A percentile compares a stretch with the other conserved stretches of the same genome.
These are phyloP conservation scores for Onychomys arenicola DNA, from an alignment of 2,797 vertebrate species.

Conservation along the genomic window DNA sequence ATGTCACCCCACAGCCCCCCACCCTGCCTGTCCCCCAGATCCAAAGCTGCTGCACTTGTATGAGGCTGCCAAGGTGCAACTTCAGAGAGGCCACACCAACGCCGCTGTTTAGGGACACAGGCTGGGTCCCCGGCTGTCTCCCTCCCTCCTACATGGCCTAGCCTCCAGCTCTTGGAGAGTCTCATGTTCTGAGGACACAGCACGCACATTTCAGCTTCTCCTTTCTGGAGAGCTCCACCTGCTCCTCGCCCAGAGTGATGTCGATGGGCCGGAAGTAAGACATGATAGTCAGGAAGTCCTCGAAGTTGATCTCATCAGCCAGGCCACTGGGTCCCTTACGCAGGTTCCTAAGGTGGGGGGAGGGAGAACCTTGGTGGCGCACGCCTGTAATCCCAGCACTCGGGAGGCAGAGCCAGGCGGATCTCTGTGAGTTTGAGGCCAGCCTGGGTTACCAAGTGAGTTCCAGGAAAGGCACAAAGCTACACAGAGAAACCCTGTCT, in stretches of 20 bases:
- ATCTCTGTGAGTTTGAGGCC: too few species aligned
- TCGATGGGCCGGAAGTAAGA: conserved; percentile 94
- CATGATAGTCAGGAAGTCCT: conserved; percentile 97
- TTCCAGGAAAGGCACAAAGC: too few species aligned
- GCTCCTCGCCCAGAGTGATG: conserved; percentile 89
- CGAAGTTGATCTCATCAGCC: conserved; percentile 92
- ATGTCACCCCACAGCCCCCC: fast-evolving
- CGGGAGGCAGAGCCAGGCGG: too few species aligned
- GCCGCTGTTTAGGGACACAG: fast-evolving
- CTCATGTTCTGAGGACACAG: fast-evolving
- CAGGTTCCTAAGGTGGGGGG: conserved; percentile 90
- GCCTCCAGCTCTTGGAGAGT: fast-evolving
- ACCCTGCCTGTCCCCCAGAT: background rate
- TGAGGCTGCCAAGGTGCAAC: fast-evolving
- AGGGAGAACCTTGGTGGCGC: fast-evolving
- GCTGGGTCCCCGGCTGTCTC: too few species aligned
- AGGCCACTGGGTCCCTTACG: conserved; percentile 84
- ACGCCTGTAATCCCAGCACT: too few species aligned
- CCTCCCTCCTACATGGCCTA: background rate
- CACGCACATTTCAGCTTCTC: conserved; percentile 94
- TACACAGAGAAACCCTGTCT: too few species aligned
- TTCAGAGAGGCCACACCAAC: fast-evolving
- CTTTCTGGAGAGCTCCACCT: conserved; percentile 88
- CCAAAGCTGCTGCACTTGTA: background rate
- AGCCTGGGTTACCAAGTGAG: too few species aligned